These are phyloP conservation scores for Tapera naevia DNA, from an alignment of 2,797 vertebrate species.

Conservation along the genomic window DNA sequence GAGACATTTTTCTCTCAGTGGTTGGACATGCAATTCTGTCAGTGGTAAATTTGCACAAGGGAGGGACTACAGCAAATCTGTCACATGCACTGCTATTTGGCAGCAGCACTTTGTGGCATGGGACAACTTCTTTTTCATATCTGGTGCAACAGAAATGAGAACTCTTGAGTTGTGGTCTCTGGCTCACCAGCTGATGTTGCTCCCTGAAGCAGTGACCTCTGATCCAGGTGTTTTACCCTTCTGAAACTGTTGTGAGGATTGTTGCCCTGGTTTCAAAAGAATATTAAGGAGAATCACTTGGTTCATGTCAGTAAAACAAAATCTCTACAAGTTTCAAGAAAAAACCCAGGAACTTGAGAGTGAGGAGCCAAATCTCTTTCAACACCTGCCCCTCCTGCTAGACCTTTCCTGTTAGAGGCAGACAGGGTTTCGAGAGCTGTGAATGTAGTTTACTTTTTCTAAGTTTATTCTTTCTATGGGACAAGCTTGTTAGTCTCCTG, in stretches of 20 bases:
- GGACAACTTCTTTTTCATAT: not conserved
- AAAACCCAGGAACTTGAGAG: not conserved
- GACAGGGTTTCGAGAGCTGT: not conserved
- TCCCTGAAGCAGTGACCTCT: not conserved
- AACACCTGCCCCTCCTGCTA: not conserved
- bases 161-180: not conserved
- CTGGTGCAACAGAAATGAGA: not conserved
- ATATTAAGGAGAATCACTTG: not conserved
- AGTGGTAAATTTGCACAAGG: not conserved
- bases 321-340: not conserved
- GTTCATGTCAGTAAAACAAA: not conserved
- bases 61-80: not conserved
- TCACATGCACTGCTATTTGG: accelerated
- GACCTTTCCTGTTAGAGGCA: not conserved
- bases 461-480: not conserved
- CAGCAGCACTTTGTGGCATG: no score
- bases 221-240: not conserved
- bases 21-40: not conserved
- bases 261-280: not conserved
- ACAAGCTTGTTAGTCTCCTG: not conserved
- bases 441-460: not conserved
- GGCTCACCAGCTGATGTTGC: not conserved
- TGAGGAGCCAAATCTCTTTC: not conserved
- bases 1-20: not conserved
- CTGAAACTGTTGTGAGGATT: not conserved